Base-by-base conservation (phyloP, 2,888 invertebrate species). In the Gryllus longicercus region DNA sequence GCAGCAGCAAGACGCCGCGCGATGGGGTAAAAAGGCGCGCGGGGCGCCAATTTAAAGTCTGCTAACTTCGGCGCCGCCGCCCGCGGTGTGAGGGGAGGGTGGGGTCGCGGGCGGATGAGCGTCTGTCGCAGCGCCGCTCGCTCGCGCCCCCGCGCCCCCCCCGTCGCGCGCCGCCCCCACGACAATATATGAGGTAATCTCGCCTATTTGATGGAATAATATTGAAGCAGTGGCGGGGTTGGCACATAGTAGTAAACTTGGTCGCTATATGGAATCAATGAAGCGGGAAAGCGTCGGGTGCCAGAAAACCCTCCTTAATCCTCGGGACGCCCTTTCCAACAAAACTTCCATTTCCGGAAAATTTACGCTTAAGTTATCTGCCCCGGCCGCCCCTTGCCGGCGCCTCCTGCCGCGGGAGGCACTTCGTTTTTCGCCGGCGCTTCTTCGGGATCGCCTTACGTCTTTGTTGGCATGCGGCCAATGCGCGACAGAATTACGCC, bases 181-280 rank as follows among this genome's bases (percentile, higher is more conserved):
- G 79, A 81, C 81, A 80, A 82, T 81, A 81, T 81, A 82, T 80
- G 82, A 82, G 82, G 82, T 81, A 82, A 82, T 82, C 82, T 80
- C 74, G 80, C 81, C 82, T 79, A 80, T 82, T 82, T 82, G 82
- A 82, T 82, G 82, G 82, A 81, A 82, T 82, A 82, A 82, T 82
- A 82, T 82, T 80, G 82, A 79, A 79, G 80, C 80, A 75, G 79
- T 50, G 77, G 79, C 50, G 81, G 49, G 50, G 51, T 74, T 78
- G 76, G 50, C 76, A 49, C 18, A 21, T 78, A 38, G 79, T 74
- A 77, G 81, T 79, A 79, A 79, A 81, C 79, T 79, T 79, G 74
- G 76, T 74, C 63, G 77, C 77, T 79, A 75, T 51, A 79, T 77
- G 79, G 79, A 81, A 80, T 81, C 81, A 80, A 81, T 81, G 81